Conservation (phyloP, 2,797 vertebrate species). For the Mareca strepera region DNA sequence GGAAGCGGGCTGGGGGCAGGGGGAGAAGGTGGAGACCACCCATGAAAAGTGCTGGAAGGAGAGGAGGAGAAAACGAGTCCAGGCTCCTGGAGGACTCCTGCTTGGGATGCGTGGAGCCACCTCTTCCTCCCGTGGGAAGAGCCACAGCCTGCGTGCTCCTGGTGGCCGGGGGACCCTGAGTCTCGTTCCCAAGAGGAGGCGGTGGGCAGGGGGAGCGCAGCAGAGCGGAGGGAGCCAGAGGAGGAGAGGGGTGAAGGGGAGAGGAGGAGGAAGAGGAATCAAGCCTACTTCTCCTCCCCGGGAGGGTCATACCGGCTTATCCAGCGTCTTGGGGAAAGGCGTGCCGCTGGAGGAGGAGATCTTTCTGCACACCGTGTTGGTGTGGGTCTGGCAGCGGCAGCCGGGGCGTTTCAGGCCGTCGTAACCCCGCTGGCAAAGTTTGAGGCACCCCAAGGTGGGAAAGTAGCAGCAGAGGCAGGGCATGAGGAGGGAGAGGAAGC, state of each 20-base stretch:
- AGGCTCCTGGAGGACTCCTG: conserved; percentile 11
- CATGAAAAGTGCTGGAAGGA: conserved; percentile 18
- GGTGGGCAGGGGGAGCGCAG: background rate
- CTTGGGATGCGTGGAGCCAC: background rate
- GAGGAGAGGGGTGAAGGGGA: background rate
- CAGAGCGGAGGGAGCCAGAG: background rate
- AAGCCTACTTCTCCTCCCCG: conserved; percentile 41
- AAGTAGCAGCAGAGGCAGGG: conserved; percentile 99
- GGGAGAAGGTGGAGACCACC: conserved; percentile 29
- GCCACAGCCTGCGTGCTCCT: background rate
- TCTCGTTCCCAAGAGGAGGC: background rate
- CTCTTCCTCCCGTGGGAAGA: background rate
- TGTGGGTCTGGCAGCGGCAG: conserved; percentile 94
- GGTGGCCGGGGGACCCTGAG: background rate
- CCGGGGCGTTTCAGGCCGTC: conserved; percentile 90
- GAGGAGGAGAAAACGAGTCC: background rate
- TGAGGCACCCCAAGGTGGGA: conserved; percentile 93
- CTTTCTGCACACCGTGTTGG: conserved; percentile 97
- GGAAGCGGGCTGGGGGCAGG: background rate
- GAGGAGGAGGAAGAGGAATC: conserved; percentile 27
- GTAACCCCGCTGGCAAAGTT: conserved; percentile 89
- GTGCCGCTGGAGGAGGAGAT: conserved; percentile 85
- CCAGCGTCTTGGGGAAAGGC: conserved; percentile 88
- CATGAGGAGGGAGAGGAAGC: conserved; percentile 88
- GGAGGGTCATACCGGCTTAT: conserved; percentile 93